Evolutionary conservation across 1,140 invertebrate genomes (phyloP), one percentile per base, ranked within the genome.

Genomic region (Linepithema humile): DNA sequence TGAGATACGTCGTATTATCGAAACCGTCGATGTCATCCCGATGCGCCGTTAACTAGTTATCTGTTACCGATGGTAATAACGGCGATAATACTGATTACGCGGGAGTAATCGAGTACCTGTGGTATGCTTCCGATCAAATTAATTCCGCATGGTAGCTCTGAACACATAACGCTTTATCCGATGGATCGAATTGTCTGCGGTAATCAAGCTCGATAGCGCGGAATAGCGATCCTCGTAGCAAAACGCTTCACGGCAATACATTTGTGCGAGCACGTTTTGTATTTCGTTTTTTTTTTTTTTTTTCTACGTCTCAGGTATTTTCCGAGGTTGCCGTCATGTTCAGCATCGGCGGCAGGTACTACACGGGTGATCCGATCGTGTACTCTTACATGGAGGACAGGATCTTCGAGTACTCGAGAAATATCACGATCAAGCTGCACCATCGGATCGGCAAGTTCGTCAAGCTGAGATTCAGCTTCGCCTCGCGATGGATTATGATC

Each of bases 271-370:
- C 23, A 20, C 3, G 4, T 32, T 7, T 29, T 45, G 20, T 38
- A 20, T 10, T 20, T 53, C 3, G 50, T 65, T 87, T 35, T 62
- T 82, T 80, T 57, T 82, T 87, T 85, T 85, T 87, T 85, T 7
- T 40, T 40, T 20, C 59, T 40, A 5, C 5, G 67, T 87, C 82
- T 17, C 80, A 95, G 95, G 95, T 96, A 23, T 97, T 97, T 91
- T 94, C 95, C 4, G 94, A 95, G 82, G 96, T 96, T 0, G 95
- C 95, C 84, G 92, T 97, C 2, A 95, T 95, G 92, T 97, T 97
- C 92, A 97, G 96, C 91, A 94, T 97, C 23, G 97, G 96, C n/a
- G 97, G 96, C 1, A 95, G 95, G 88, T 95, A 96, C 89, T 97
- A 95, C 91, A 94, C 94, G 12, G 95, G 95, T 9, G 95, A 96